These are phyloP conservation scores for Epistrophella euchroma DNA, from an alignment of 2,888 invertebrate species.

Conservation along the genomic window DNA sequence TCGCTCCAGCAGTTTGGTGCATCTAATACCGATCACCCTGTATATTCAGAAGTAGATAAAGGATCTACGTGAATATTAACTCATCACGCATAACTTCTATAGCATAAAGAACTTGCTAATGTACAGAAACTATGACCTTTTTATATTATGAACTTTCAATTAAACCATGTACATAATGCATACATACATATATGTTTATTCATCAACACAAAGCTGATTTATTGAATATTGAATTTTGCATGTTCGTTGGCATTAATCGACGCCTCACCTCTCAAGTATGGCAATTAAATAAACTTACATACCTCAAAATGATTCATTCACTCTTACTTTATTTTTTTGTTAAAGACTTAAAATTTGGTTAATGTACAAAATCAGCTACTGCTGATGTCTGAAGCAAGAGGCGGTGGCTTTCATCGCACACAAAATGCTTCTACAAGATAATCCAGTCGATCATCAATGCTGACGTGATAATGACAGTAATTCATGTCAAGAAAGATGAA, in stretches of 20 bases:
- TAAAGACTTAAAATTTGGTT: constrained; percentile 38
- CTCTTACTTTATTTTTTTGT: constrained; percentile 25
- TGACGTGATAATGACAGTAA: constrained; percentile 75
- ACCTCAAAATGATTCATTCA: constrained; percentile 37
- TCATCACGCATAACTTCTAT: too few relatives aligned
- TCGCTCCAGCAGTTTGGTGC: too few relatives aligned
- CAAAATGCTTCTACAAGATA: constrained; percentile 69
- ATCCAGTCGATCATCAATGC: constrained; percentile 74
- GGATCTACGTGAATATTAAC: too few relatives aligned
- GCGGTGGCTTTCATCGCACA: constrained; percentile 74
- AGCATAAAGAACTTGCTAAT: too few relatives aligned
- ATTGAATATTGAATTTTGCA: constrained; percentile 14
- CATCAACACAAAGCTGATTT: neutral
- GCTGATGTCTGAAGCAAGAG: constrained; percentile 59
- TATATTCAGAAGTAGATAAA: too few relatives aligned
- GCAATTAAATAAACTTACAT: constrained; percentile 26
- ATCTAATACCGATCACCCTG: too few relatives aligned
- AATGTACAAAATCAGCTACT: constrained; percentile 69
- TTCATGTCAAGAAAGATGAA: constrained; percentile 72
- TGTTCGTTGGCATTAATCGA: constrained; percentile 30
- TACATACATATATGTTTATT: neutral
- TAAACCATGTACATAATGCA: neutral
- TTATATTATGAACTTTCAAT: neutral
- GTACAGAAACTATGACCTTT: neutral
- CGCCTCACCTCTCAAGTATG: constrained; percentile 25